phyloP scores from a whole-genome alignment of 2,888 invertebrate species.

The Callimorpha dominula region DNA sequence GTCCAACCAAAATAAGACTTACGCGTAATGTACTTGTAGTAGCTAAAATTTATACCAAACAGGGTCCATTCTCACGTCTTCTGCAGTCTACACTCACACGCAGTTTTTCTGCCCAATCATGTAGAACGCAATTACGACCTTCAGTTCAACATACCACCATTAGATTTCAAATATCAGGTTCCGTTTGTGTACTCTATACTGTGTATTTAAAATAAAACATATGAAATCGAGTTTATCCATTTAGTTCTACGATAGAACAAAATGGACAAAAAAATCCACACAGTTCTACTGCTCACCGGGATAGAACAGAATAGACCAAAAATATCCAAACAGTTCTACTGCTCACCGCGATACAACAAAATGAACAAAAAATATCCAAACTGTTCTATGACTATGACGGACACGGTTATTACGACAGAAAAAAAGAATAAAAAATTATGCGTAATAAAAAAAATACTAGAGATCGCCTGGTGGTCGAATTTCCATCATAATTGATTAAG shows the following conservation, averaged over 20 bases:
- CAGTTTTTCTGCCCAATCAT: neutral
- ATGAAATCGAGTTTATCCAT: neutral
- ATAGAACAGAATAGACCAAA: too few relatives aligned
- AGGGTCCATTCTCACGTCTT: conserved; percentile 18
- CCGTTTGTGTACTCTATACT: neutral
- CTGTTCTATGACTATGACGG: too few relatives aligned
- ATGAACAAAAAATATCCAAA: too few relatives aligned
- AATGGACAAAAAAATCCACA: too few relatives aligned
- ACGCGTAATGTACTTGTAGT: conserved; percentile 59
- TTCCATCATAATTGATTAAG: too few relatives aligned
- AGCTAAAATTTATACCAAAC: conserved; percentile 48
- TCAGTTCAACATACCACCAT: neutral
- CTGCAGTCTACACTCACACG: neutral
- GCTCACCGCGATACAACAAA: too few relatives aligned
- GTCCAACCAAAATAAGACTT: conserved; percentile 75
- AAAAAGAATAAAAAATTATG: neutral
- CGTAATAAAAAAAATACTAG: neutral
- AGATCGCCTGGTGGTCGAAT: too few relatives aligned
- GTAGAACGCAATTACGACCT: neutral
- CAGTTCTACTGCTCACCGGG: too few relatives aligned
- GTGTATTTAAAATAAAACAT: neutral
- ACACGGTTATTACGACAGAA: too few relatives aligned
- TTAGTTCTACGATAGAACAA: too few relatives aligned
- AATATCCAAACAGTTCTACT: too few relatives aligned
- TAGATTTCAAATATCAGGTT: neutral